Conservation (phyloP, 2,888 invertebrate species). For the Meta bourneti region DNA sequence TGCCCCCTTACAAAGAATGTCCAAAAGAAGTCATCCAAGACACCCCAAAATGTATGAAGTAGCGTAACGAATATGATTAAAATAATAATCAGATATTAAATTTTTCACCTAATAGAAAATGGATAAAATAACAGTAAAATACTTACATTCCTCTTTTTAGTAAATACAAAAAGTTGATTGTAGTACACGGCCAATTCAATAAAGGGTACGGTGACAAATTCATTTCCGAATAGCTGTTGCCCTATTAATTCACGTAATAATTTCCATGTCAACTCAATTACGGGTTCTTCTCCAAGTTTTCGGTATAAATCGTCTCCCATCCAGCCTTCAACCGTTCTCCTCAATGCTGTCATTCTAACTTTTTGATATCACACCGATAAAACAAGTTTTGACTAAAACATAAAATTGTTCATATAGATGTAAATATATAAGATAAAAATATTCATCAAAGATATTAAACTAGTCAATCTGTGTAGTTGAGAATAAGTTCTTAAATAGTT, state of each 20-base stretch:
- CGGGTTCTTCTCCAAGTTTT: conserved; percentile 54
- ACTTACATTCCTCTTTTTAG: conserved; percentile 59
- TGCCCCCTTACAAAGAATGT: no score
- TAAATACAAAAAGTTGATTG: conserved; percentile 66
- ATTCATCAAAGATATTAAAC: no score
- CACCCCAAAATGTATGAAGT: no score
- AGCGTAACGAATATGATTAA: no score
- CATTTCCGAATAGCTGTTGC: conserved; percentile 37
- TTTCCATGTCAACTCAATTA: conserved; percentile 47
- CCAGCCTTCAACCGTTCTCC: conserved; percentile 54
- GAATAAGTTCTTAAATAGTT: no score
- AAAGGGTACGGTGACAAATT: conserved; percentile 57
- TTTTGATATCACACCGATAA: neutral
- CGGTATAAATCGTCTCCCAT: conserved; percentile 62
- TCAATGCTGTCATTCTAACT: conserved; percentile 9
- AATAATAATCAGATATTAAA: no score
- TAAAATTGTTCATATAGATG: no score
- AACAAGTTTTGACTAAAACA: no score
- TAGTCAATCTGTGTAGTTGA: no score
- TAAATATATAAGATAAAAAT: no score
- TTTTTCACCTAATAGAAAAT: no score
- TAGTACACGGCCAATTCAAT: conserved; percentile 51
- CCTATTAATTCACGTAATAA: conserved; percentile 52
- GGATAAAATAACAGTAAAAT: neutral
- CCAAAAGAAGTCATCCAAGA: no score